Evolutionary conservation across 2,888 invertebrate species (phyloP).

Genomic region (Spodoptera picta): DNA sequence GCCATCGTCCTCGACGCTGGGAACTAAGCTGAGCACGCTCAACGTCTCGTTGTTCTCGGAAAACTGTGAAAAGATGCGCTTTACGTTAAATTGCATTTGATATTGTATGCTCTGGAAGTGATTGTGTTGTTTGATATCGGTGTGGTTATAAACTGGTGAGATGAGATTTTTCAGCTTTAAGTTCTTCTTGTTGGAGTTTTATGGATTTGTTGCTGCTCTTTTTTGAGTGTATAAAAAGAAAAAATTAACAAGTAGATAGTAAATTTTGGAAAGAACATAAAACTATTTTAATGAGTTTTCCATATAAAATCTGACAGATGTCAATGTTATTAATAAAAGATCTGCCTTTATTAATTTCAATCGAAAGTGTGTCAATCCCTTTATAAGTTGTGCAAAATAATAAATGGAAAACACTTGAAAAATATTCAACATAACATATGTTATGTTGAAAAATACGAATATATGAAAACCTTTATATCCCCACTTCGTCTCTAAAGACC

Average conservation of each 20-base stretch:
- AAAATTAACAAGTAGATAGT: too few species aligned
- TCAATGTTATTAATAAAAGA: too few species aligned
- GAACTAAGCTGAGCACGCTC: conserved; percentile 94
- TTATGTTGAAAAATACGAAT: too few species aligned
- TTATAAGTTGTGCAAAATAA: too few species aligned
- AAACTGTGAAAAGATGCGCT: conserved; percentile 88
- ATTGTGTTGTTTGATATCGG: conserved; percentile 40
- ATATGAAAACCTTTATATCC: too few species aligned
- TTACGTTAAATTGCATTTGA: conserved; percentile 54
- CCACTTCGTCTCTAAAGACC: background rate
- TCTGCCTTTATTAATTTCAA: too few species aligned
- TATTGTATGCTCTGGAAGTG: conserved; percentile 48
- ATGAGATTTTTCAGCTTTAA: conserved; percentile 10
- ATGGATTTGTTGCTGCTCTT: background rate
- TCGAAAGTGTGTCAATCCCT: too few species aligned
- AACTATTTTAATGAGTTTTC: too few species aligned
- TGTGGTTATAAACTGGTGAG: conserved; percentile 23
- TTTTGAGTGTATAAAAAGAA: background rate
- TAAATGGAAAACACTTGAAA: too few species aligned
- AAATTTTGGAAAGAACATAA: too few species aligned
- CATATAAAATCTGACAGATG: too few species aligned
- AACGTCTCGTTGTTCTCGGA: conserved; percentile 95
- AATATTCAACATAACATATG: too few species aligned
- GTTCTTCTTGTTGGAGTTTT: background rate
- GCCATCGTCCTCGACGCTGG: conserved; percentile 95